These are phyloP conservation scores for Latrodectus hesperus DNA, from an alignment of 2,888 invertebrate genomes.

Conservation along the genomic window DNA sequence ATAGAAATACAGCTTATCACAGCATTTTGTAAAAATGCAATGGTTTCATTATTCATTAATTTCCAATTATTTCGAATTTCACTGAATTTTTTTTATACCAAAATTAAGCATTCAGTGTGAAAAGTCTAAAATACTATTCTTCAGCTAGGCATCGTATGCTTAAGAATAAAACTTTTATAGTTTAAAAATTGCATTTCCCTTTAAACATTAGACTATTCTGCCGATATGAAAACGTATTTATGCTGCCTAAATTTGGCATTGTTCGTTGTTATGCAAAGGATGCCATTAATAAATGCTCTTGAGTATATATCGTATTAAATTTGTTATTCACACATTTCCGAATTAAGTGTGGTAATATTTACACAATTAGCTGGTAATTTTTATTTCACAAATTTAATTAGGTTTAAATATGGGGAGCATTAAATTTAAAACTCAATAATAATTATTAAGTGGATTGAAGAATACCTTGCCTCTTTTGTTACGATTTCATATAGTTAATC, in stretches of 20 bases:
- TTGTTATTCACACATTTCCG: neutral
- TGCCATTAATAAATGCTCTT: neutral
- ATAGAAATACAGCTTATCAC: slow-evolving; percentile 46
- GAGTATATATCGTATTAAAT: slow-evolving; percentile 4
- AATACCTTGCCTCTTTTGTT: neutral
- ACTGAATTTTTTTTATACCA: neutral
- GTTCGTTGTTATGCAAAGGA: slow-evolving; percentile 49
- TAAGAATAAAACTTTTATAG: slow-evolving; percentile 26
- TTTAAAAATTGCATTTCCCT: slow-evolving; percentile 16
- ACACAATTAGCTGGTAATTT: no score
- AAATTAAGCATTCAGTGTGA: neutral
- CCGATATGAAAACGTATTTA: slow-evolving; percentile 38
- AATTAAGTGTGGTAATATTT: neutral
- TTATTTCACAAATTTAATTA: no score
- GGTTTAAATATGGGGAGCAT: no score
- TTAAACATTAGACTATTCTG: neutral
- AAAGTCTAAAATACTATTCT: slow-evolving; percentile 2
- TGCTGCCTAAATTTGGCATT: slow-evolving; percentile 29
- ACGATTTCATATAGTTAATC: neutral
- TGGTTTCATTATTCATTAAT: slow-evolving; percentile 3
- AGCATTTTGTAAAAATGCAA: slow-evolving; percentile 51
- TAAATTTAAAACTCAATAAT: no score
- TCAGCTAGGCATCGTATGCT: slow-evolving; percentile 34
- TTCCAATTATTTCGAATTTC: slow-evolving; percentile 1
- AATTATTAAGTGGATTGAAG: neutral